Evolutionary conservation across 2,888 invertebrate genomes (phyloP), one percentile per base, ranked within the genome.

Genomic region (Desoria tigrina): DNA sequence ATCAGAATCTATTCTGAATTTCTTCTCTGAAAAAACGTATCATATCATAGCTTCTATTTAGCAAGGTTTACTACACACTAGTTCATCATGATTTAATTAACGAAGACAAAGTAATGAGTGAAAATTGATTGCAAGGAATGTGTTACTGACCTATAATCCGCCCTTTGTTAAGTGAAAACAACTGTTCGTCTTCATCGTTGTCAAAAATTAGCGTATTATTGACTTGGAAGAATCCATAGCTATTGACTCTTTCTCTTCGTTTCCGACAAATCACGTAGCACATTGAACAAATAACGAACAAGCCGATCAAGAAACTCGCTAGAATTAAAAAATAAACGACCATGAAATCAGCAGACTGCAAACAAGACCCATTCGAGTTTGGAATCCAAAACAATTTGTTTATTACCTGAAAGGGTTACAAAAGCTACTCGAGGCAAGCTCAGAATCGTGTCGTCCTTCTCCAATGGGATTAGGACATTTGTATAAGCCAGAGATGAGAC

Each of bases 401-500:
- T n/a, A n/a, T 37, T 78, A 86, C 91, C 90, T 73, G 88, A 83
- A 11, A 90, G 78, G 77, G 90, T 84, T 37, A 92, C 86, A 78
- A 93, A 92, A 1, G 88, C 83, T 24, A 90, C 82, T 28, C 92
- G 82, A 0, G 92, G 90, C 82, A 92, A 81, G 0, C 92, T 92
- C 74, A 89, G 81, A 18, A 91, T 85, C 66, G 82, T 83, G 72
- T 87, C 87, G 76, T 90, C 87, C 14, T 82, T 82, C 53, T 84
- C 83, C 61, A 92, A 78, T 71, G 87, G 87, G 73, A 92, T 86
- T 71, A 90, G 81, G 0, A 90, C 81, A 62, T 86, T 78, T 1
- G 84, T 76, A 42, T 81, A 78, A 53, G 82, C 78, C 1, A 77
- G 71, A 39, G 78, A 74, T 1, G 80, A 77, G 7, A 80, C 79